A percentile compares a stretch with the other conserved stretches of the same genome.
These are phyloP conservation scores for Siphamia tubifer DNA, from an alignment of 2,113 vertebrate species.

Conservation along the genomic window DNA sequence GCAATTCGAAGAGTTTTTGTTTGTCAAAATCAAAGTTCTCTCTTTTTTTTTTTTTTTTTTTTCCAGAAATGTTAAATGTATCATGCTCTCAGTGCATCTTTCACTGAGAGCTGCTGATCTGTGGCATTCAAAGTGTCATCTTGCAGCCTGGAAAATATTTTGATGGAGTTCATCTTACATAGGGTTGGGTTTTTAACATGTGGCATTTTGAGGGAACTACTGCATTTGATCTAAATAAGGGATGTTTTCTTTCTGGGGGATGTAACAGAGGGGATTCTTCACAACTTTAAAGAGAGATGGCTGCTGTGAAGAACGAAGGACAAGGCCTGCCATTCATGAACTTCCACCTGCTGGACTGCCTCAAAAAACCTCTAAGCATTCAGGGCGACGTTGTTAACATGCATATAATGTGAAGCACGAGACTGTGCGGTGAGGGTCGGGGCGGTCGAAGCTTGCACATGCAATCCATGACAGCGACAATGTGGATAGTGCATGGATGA, in stretches of 20 bases:
- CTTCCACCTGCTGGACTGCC: slow-evolving; percentile 75
- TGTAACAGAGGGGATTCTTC: slow-evolving; percentile 68
- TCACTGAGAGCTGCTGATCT: slow-evolving; percentile 48
- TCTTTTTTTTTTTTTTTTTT: neutral
- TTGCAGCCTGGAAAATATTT: slow-evolving; percentile 61
- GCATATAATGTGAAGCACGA: slow-evolving; percentile 42
- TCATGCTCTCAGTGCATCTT: slow-evolving; percentile 33
- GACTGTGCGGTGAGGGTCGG: neutral
- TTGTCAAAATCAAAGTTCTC: slow-evolving; percentile 7
- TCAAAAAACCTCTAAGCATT: slow-evolving; percentile 45
- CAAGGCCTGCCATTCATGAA: slow-evolving; percentile 79
- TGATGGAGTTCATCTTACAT: slow-evolving; percentile 46
- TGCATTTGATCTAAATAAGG: slow-evolving; percentile 68
- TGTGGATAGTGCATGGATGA: slow-evolving; percentile 26
- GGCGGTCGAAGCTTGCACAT: slow-evolving; percentile 10
- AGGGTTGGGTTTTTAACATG: slow-evolving; percentile 22
- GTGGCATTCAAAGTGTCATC: slow-evolving; percentile 67
- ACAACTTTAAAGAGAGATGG: slow-evolving; percentile 60
- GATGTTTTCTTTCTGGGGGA: slow-evolving; percentile 68
- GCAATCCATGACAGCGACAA: slow-evolving; percentile 10
- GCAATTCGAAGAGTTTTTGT: slow-evolving; percentile 19
- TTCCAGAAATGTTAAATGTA: slow-evolving; percentile 26
- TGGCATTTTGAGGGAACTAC: slow-evolving; percentile 60
- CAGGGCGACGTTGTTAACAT: slow-evolving; percentile 65
- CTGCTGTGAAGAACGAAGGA: slow-evolving; percentile 53